Conservation (phyloP, 2,888 invertebrate genomes). For the Meandrusa payeni region DNA sequence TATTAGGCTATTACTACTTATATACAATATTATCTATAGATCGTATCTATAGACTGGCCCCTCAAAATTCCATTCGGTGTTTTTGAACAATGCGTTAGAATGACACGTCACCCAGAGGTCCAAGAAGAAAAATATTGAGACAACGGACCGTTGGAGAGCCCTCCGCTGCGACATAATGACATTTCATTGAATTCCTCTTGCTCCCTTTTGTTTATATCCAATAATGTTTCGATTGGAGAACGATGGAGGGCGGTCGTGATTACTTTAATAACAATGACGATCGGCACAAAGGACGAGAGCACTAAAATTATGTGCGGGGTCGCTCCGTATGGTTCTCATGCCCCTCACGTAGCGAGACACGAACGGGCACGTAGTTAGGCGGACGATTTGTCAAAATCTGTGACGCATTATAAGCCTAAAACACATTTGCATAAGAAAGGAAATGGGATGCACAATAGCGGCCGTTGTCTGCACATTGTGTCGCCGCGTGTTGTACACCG, state of each 20-base stretch:
- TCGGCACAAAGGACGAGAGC: constrained; percentile 69
- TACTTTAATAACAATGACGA: constrained; percentile 79
- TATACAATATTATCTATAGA: constrained; percentile 73
- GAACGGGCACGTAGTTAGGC: constrained; percentile 30
- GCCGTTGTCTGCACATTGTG: constrained; percentile 24
- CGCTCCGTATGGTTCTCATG: constrained; percentile 65
- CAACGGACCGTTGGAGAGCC: constrained; percentile 67
- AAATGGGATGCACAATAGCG: constrained; percentile 28
- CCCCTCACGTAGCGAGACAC: constrained; percentile 61
- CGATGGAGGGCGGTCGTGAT: constrained; percentile 75
- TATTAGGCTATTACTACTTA: too few species aligned
- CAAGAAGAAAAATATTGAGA: constrained; percentile 79
- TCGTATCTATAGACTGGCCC: constrained; percentile 75
- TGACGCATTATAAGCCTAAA: constrained; percentile 32
- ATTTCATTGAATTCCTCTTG: constrained; percentile 78
- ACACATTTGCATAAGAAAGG: constrained; percentile 31
- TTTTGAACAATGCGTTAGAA: constrained; percentile 67
- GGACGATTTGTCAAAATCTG: constrained; percentile 31
- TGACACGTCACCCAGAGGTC: constrained; percentile 75
- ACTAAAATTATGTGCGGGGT: constrained; percentile 73
- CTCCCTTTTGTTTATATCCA: constrained; percentile 80
- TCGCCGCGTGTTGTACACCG: constrained; percentile 29
- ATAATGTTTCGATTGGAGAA: constrained; percentile 78
- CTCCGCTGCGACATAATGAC: constrained; percentile 76
- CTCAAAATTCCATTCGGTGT: constrained; percentile 74